Evolutionary conservation across 2,113 vertebrate species (phyloP), one percentile per base, ranked within the genome.

Genomic region (Fulica atra): DNA sequence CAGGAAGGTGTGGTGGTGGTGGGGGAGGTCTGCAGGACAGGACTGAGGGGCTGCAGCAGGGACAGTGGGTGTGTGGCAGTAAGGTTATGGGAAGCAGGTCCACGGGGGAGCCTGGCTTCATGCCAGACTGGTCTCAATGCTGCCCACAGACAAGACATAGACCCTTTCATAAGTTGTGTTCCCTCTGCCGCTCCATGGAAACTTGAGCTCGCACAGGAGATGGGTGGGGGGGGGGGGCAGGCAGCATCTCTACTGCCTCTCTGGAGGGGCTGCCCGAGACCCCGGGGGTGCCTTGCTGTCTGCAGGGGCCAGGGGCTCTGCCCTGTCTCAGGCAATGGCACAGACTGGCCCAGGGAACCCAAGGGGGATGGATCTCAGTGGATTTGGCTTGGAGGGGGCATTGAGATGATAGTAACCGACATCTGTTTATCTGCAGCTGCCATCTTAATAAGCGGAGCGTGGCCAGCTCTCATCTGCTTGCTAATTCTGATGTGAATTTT

Each of bases 401-500:
- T 57, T 79, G 92, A 92, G 86, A 90, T 84, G 82, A 93, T 92
- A 91, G 93, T 72, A 95, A 92, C 48, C 4, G 74, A 96, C 89
- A 82, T 94, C 92, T 94, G 91, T 95, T 97, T 96, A 96, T 96
- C 95, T 95, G 88, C 95, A 93, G 89, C 92, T 95, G 93, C 92
- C 88, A 91, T 96, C 93, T 96, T 95, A 95, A 93, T 95, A 95
- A 95, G 93, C 33, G 2, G 91, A 91, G 95, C 5, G 17, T 1
- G 31, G 86, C 81, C 83, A 84, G 95, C 76, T 92, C 89, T 93
- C 94, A 85, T 93, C 94, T 84, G 92, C 90, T 85, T 74, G 70
- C 92, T 96, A 95, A 93, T 97, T 97, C 94, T 92, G 86, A 94
- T 93, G 82, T 95, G 92, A 91, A 74, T 93, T 95, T 93, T 46